Percentiles rank a stretch among this genome's conserved stretches.
phyloP scores from a whole-genome alignment of 2,797 vertebrate genomes.

The Anomalospiza imberbis region DNA sequence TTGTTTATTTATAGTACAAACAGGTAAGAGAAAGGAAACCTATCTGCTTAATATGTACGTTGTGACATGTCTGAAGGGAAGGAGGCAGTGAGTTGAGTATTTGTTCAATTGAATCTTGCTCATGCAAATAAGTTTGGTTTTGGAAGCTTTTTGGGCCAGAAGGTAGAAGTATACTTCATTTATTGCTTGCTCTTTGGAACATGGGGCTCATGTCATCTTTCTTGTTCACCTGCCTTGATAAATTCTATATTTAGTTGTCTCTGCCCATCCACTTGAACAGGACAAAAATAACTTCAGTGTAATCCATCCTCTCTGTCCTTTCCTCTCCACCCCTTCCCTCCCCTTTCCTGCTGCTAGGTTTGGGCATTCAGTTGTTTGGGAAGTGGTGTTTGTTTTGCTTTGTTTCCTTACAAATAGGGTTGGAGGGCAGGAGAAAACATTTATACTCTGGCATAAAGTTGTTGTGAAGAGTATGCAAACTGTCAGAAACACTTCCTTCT shows the following conservation, averaged over 20 bases:
- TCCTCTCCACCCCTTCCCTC: slow-evolving; percentile 38
- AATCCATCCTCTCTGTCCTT: slow-evolving; percentile 51
- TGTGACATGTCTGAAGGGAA: not conserved
- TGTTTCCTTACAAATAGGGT: not conserved
- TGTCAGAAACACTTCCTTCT: slow-evolving; percentile 52
- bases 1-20: not conserved
- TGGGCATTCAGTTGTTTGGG: slow-evolving; percentile 27
- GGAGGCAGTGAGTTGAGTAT: not conserved
- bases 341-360: slow-evolving; percentile 28
- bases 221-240: slow-evolving; percentile 55
- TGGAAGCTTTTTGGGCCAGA: not conserved
- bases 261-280: slow-evolving; percentile 31
- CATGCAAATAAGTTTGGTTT: not conserved
- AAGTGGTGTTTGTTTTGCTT: slow-evolving; percentile 40
- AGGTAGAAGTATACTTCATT: not conserved
- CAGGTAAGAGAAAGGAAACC: slow-evolving; percentile 49
- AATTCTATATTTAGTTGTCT: slow-evolving; percentile 53
- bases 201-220: not conserved
- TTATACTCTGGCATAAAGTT: slow-evolving; percentile 24
- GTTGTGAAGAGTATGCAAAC: slow-evolving; percentile 20
- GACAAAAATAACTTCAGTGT: slow-evolving; percentile 58
- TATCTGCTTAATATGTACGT: not conserved
- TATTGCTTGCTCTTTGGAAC: not conserved
- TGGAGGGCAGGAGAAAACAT: not conserved
- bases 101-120: not conserved